phyloP scores from a whole-genome alignment of 2,797 vertebrate genomes.

The Scarus forsteni region DNA sequence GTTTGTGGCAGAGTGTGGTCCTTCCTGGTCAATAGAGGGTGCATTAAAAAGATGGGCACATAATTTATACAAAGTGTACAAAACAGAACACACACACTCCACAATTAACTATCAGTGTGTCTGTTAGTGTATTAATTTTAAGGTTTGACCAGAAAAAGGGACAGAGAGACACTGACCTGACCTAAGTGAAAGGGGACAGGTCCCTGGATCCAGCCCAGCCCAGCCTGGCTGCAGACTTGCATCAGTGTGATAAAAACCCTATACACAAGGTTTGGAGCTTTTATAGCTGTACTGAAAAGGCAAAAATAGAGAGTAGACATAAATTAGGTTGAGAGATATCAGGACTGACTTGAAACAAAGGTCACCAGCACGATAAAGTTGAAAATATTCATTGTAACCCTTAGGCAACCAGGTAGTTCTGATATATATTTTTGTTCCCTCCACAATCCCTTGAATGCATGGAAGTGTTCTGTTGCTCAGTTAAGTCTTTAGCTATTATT shows the following conservation, averaged over 20 bases:
- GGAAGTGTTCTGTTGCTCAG: neutral
- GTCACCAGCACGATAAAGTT: neutral
- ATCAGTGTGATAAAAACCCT: neutral
- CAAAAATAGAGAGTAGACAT: constrained; percentile 2
- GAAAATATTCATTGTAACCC: neutral
- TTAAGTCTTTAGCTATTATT: neutral
- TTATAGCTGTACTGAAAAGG: neutral
- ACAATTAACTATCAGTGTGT: too few species aligned
- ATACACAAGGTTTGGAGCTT: neutral
- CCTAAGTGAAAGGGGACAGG: too few species aligned
- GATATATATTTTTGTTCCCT: neutral
- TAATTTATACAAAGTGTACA: too few species aligned
- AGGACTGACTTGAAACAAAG: neutral
- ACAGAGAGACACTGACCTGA: too few species aligned
- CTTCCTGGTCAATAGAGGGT: too few species aligned
- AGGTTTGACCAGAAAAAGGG: too few species aligned
- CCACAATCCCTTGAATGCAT: neutral
- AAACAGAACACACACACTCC: too few species aligned
- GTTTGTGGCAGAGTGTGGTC: too few species aligned
- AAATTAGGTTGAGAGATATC: neutral
- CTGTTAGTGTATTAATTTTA: too few species aligned
- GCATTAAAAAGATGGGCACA: too few species aligned
- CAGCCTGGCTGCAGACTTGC: too few species aligned
- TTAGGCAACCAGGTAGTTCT: neutral
- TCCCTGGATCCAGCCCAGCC: too few species aligned